phyloP scores from a whole-genome alignment of 1,140 invertebrate genomes.

The Harpegnathos saltator region DNA sequence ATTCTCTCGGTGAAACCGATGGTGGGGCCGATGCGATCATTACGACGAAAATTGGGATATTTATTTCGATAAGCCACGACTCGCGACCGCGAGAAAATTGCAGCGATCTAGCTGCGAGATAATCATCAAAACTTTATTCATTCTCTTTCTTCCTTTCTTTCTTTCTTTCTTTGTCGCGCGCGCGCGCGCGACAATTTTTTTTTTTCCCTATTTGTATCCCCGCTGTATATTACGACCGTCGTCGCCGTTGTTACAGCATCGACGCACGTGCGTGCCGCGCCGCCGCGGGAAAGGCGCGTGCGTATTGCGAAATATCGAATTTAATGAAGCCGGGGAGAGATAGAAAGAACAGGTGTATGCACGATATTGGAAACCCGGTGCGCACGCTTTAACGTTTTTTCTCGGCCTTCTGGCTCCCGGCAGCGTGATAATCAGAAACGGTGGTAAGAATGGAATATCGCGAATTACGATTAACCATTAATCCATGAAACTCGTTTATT shows the following conservation, averaged over 20 bases:
- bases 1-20: neutral
- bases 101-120: constrained; percentile 57
- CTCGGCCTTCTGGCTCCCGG: constrained; percentile 35
- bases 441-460: constrained; percentile 21
- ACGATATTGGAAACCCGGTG: constrained; percentile 67
- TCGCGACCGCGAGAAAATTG: constrained; percentile 60
- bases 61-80: constrained; percentile 31
- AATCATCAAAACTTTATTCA: constrained; percentile 47
- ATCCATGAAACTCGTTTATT: constrained; percentile 13
- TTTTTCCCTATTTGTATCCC: constrained; percentile 62
- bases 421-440: constrained; percentile 57
- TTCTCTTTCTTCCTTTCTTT: neutral
- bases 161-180: neutral
- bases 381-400: constrained; percentile 57
- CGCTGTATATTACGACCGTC: constrained; percentile 62
- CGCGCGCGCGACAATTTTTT: no score
- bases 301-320: constrained; percentile 74
- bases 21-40: constrained; percentile 6
- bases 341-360: constrained; percentile 66
- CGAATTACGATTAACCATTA: constrained; percentile 35
- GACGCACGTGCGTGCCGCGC: constrained; percentile 71
- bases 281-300: constrained; percentile 73
- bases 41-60: constrained; percentile 19
- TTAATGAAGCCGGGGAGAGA: constrained; percentile 71
- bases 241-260: constrained; percentile 63